Base-by-base conservation (phyloP, 2,797 vertebrate species). In the Heteromormyrus szaboi region DNA sequence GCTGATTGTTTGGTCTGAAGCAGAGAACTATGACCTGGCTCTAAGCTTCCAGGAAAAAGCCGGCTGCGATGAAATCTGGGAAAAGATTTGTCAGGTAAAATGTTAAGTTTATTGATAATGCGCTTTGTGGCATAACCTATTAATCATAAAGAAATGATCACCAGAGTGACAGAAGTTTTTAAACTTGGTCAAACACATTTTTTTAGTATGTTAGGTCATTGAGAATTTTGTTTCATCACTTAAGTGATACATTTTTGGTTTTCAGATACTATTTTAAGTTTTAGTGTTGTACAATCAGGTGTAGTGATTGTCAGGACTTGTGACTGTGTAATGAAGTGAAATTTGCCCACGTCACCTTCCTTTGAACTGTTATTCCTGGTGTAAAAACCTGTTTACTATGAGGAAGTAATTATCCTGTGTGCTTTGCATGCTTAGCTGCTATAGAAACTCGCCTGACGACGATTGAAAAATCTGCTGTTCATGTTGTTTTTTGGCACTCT, bases 51-150 rank as follows among this genome's bases (percentile, higher is more conserved):
- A 99, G 94, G 98, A 99, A 93, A 99, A 99, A 93, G 98, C 97
- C 90, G 99, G 99, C 90, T 99, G 99, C 90, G 99, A 99, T 97
- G 99, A 99, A 93, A 99, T 99, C 92, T 99, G 98, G 98, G 98
- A 99, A 93, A 99, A 99, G 95, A 99, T 99, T 92, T 99, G 98
- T 93, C 97, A 99, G 97, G 99, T 99, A 97, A 97, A 87, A 41
- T 62, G 25, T 29, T 6, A 3, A 9, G 87, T 46, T 33, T 44
- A 44, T n/a, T 44, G 62, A n/a, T 5, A 33, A 33, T 65, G 22
- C 37, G 0, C 8, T 83, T n/a, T 83, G 41, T 48, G 79, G 44
- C 22, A 4, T 22, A 19, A 9, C 41, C 22, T 9, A 48, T n/a
- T 50, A 48, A 48, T 44, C 41, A 46, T 46, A 44, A 79, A 79